These are phyloP conservation scores for Drosophila silvestris DNA, from an alignment of 2,888 invertebrate species.

Conservation along the genomic window DNA sequence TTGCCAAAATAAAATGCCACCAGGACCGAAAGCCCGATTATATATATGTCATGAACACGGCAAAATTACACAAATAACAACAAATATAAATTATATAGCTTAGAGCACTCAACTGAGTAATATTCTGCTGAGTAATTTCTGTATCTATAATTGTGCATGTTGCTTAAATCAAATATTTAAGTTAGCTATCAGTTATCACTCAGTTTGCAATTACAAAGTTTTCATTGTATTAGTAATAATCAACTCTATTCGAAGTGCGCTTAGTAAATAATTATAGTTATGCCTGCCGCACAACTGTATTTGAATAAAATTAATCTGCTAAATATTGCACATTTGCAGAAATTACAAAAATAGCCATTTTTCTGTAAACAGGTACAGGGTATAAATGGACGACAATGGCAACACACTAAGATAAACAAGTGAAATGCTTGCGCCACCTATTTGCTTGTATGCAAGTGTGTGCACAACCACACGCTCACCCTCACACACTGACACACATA, in stretches of 20 bases:
- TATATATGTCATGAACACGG: conserved; percentile 1
- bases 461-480: conserved; percentile 4
- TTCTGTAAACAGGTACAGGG: conserved; percentile 2
- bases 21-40: conserved; percentile 30
- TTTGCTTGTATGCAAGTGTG: conserved; percentile 18
- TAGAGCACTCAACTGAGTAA: background rate
- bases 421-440: conserved; percentile 47
- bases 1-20: conserved; percentile 10
- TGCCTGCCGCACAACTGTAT: background rate
- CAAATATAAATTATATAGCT: background rate
- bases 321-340: background rate
- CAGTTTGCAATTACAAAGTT: background rate
- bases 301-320: background rate
- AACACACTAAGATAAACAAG: conserved; percentile 49
- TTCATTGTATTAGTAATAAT: background rate
- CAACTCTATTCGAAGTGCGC: background rate
- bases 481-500: background rate
- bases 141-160: background rate
- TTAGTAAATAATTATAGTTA: background rate
- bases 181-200: background rate
- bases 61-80: conserved; percentile 3
- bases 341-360: background rate
- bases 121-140: background rate
- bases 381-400: conserved; percentile 24
- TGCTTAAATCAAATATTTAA: background rate